Conservation (phyloP, 2,113 vertebrate genomes). For the Bufo gargarizans region DNA sequence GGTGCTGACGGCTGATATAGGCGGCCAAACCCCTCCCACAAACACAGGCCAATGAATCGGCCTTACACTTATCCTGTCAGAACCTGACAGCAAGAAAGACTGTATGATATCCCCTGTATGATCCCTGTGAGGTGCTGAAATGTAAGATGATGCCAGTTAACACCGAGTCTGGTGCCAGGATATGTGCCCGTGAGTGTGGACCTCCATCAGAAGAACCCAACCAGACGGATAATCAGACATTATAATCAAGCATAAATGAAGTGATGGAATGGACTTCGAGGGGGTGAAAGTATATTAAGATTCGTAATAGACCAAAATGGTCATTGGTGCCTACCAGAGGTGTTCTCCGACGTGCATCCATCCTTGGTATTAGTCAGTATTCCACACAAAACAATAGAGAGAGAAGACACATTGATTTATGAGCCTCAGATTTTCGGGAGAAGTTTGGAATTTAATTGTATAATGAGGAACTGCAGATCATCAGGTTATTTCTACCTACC, state of each 20-base stretch:
- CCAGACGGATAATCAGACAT: not conserved
- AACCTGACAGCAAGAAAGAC: not conserved
- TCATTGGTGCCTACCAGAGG: not conserved
- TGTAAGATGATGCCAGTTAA: not conserved
- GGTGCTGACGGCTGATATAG: too few relatives aligned
- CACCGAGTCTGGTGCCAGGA: not conserved
- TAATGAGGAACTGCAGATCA: too few relatives aligned
- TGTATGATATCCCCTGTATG: not conserved
- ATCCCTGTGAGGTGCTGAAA: slow-evolving; percentile 15
- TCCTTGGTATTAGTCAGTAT: too few relatives aligned
- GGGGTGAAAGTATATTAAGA: not conserved
- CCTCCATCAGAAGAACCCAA: not conserved
- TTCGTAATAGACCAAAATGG: too few relatives aligned
- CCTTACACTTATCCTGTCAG: slow-evolving; percentile 11
- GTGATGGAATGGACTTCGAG: not conserved
- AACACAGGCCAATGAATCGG: too few relatives aligned
- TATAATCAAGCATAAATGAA: not conserved
- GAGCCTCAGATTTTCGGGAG: too few relatives aligned
- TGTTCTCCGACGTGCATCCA: not conserved
- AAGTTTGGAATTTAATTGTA: too few relatives aligned
- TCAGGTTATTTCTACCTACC: too few relatives aligned
- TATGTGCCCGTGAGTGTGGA: not conserved
- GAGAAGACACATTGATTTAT: too few relatives aligned
- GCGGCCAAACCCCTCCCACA: too few relatives aligned
- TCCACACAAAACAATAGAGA: too few relatives aligned